Percentiles rank a stretch among this genome's conserved stretches.
phyloP scores from a whole-genome alignment of 2,888 invertebrate species.

The Liposcelis brunnea region DNA sequence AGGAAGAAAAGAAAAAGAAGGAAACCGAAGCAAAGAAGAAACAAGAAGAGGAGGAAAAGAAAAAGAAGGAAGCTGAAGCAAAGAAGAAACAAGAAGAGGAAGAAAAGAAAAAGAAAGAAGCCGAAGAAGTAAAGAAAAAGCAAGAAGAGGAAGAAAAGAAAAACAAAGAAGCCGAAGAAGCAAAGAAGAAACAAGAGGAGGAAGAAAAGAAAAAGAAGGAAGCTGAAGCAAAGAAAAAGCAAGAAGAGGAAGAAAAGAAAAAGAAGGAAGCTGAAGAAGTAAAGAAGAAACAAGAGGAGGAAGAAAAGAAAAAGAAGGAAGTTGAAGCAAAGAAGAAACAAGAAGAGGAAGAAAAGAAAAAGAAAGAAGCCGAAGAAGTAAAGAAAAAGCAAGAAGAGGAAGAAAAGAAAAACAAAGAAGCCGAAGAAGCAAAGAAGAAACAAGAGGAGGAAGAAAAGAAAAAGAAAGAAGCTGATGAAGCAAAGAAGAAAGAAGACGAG shows the following conservation, averaged over 20 bases:
- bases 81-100: conserved; percentile 9
- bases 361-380: conserved; percentile 16
- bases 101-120: conserved; percentile 6
- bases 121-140: conserved; percentile 13
- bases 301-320: conserved; percentile 15
- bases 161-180: conserved; percentile 12
- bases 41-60: conserved; percentile 12
- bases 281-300: conserved; percentile 14
- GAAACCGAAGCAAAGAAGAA: conserved; percentile 12
- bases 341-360: conserved; percentile 26
- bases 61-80: conserved; percentile 12
- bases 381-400: conserved; percentile 13
- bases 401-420: conserved; percentile 13
- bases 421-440: conserved; percentile 11
- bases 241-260: conserved; percentile 5
- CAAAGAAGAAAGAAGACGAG: conserved; percentile 16
- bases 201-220: conserved; percentile 15
- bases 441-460: conserved; percentile 17
- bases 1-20: conserved; percentile 12
- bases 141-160: conserved; percentile 13
- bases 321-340: conserved; percentile 20
- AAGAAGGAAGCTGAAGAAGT: conserved; percentile 15
- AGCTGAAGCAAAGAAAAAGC: conserved; percentile 12
- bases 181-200: conserved; percentile 13
- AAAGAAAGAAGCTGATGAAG: conserved; percentile 22